A percentile compares a stretch with the other conserved stretches of the same genome.
These are phyloP conservation scores for Dendrocincla fuliginosa DNA, from an alignment of 2,797 vertebrate genomes.

Conservation along the genomic window DNA sequence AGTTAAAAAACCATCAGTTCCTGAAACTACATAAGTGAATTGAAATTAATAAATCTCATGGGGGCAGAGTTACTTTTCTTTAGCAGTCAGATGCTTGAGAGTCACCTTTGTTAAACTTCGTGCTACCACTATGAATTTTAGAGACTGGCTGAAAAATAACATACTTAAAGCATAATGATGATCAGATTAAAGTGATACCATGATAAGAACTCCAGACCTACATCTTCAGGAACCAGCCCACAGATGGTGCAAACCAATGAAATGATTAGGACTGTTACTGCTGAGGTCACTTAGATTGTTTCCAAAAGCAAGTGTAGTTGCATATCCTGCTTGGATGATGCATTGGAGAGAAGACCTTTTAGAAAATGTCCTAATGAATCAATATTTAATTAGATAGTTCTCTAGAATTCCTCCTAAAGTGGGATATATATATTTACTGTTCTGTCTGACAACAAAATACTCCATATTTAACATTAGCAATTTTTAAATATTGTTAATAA, in stretches of 20 bases:
- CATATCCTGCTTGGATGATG: neutral
- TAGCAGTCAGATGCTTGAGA: neutral
- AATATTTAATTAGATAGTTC: neutral
- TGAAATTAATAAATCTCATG: neutral
- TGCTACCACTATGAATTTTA: neutral
- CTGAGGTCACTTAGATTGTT: neutral
- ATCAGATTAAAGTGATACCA: neutral
- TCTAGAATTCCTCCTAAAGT: neutral
- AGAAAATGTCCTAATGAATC: neutral
- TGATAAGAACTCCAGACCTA: neutral
- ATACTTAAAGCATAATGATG: neutral
- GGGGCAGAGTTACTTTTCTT: neutral
- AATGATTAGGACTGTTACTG: neutral
- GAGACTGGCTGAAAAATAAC: accelerated
- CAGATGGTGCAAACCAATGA: neutral
- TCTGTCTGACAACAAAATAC: neutral
- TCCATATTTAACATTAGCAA: neutral
- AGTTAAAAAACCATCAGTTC: neutral
- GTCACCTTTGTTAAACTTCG: neutral
- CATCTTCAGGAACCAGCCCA: neutral
- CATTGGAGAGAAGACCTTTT: neutral
- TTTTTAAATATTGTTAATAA: neutral
- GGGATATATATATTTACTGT: neutral
- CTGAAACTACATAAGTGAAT: neutral
- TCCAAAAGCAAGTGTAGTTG: neutral